These are phyloP conservation scores for Tadarida brasiliensis DNA, from an alignment of 2,797 vertebrate genomes.

Conservation along the genomic window DNA sequence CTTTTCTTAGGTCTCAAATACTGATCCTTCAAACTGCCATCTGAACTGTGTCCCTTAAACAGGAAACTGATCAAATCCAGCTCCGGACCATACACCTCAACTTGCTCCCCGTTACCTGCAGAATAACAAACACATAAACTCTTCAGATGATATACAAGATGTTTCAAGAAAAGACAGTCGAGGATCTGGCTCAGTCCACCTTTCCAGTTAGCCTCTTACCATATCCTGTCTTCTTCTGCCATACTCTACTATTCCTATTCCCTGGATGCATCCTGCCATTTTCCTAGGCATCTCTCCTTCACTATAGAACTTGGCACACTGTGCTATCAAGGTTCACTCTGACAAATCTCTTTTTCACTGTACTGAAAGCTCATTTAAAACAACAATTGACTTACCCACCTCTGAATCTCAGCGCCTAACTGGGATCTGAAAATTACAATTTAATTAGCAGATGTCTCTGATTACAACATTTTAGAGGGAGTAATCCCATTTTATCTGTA, in stretches of 20 bases:
- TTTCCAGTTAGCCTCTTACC: not conserved
- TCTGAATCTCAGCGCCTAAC: not conserved
- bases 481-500: not conserved
- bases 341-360: not conserved
- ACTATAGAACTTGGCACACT: not conserved
- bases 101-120: not conserved
- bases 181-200: not conserved
- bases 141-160: not conserved
- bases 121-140: not conserved
- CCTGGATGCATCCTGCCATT: rapidly evolving
- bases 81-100: not conserved
- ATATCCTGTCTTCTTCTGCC: not conserved
- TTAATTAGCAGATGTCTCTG: not conserved
- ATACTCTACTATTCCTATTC: not conserved
- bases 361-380: slow-evolving; percentile 34
- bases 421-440: not conserved
- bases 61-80: not conserved
- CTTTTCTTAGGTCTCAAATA: not conserved
- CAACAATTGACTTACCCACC: not conserved
- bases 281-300: not conserved
- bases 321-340: not conserved
- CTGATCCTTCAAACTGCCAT: not conserved
- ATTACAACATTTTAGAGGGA: not conserved
- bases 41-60: not conserved
- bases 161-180: not conserved